Conservation (phyloP, 2,113 vertebrate genomes). For the Zapornia atra region DNA sequence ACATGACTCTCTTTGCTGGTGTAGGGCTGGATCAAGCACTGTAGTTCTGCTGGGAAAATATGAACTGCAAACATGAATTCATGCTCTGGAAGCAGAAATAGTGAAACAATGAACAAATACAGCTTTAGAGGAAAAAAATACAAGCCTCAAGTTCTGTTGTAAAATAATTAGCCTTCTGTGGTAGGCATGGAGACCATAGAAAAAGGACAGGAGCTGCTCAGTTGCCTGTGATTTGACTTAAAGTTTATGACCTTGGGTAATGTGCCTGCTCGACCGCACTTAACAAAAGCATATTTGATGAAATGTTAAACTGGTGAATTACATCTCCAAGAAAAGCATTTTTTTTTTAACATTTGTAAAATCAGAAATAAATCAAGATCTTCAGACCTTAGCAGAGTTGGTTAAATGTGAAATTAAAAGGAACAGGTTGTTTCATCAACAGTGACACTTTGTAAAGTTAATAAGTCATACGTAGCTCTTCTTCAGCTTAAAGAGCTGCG, state of each 20-base stretch:
- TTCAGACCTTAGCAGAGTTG: not conserved
- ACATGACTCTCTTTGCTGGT: not conserved
- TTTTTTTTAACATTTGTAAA: slow-evolving; percentile 8
- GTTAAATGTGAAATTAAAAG: slow-evolving; percentile 32
- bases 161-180: slow-evolving; percentile 71
- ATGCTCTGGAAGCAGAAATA: slow-evolving; percentile 29
- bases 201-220: slow-evolving; percentile 49
- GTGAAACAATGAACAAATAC: slow-evolving; percentile 57
- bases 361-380: slow-evolving; percentile 41
- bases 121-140: slow-evolving; percentile 56
- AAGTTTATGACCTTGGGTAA: slow-evolving; percentile 71
- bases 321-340: not conserved
- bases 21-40: not conserved
- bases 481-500: not conserved
- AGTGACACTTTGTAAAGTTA: not conserved
- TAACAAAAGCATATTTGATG: slow-evolving; percentile 73
- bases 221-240: slow-evolving; percentile 62
- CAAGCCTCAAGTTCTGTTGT: slow-evolving; percentile 56
- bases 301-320: slow-evolving; percentile 60
- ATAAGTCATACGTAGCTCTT: not conserved
- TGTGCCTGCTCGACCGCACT: slow-evolving; percentile 49
- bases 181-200: not conserved
- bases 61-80: slow-evolving; percentile 5
- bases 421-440: not conserved
- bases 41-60: slow-evolving; percentile 53